Evolutionary conservation across 2,113 vertebrate species (phyloP).

Genomic region (Platichthys stellatus): DNA sequence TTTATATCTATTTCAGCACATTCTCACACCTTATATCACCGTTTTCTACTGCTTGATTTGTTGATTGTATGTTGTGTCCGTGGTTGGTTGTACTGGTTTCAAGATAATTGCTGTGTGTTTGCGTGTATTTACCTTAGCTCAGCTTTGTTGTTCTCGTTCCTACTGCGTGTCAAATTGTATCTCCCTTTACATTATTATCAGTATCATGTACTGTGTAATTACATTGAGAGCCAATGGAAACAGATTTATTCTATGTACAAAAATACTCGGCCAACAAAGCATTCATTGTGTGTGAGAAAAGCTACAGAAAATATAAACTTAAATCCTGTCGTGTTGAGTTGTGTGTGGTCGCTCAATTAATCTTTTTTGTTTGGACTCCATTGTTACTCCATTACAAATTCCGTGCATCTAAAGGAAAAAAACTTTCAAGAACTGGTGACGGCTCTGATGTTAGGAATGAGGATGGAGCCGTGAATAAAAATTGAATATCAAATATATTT

Average conservation of each 20-base stretch:
- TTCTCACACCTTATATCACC: too few relatives aligned
- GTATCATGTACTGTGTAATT: neutral
- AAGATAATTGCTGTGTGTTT: neutral
- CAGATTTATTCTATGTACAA: neutral
- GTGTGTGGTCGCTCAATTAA: slow-evolving; percentile 50
- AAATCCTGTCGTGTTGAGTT: slow-evolving; percentile 45
- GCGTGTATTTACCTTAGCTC: neutral
- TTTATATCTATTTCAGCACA: too few relatives aligned
- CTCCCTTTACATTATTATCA: neutral
- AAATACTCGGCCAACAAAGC: neutral
- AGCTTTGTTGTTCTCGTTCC: neutral
- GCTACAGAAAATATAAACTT: slow-evolving; percentile 46
- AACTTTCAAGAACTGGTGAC: slow-evolving; percentile 36
- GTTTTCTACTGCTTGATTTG: neutral
- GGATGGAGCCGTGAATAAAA: slow-evolving; percentile 18
- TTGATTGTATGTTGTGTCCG: neutral
- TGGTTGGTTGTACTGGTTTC: neutral
- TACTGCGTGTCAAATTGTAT: neutral
- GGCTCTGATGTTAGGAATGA: slow-evolving; percentile 22
- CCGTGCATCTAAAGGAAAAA: slow-evolving; percentile 21
- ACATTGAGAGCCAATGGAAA: neutral
- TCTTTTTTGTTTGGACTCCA: neutral
- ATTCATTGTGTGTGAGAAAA: slow-evolving; percentile 5
- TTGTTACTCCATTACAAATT: slow-evolving; percentile 31
- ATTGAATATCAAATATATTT: slow-evolving; percentile 34